Conservation (phyloP, 2,888 invertebrate species). For the Clepsis dumicolana region DNA sequence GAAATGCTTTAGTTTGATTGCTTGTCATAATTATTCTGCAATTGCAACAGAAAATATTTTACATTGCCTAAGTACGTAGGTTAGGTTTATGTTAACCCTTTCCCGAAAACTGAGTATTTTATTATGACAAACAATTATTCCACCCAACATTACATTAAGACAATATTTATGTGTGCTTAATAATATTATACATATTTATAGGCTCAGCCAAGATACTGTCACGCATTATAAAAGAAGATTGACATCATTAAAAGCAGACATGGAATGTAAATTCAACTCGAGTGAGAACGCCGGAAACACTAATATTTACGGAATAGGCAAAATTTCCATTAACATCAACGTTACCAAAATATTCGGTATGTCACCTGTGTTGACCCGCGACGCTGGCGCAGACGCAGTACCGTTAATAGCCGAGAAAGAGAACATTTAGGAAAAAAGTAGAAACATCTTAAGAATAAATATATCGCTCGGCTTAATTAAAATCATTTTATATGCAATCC, state of each 20-base stretch:
- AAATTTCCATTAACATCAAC: neutral
- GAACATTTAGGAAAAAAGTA: slow-evolving; percentile 50
- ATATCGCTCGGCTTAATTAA: slow-evolving; percentile 73
- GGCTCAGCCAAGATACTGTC: no score
- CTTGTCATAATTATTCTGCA: no score
- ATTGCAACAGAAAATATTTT: no score
- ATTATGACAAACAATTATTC: no score
- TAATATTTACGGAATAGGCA: neutral
- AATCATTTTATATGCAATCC: slow-evolving; percentile 78
- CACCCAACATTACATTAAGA: no score
- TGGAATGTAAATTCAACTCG: neutral
- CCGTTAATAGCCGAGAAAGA: slow-evolving; percentile 59
- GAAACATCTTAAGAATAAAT: slow-evolving; percentile 62
- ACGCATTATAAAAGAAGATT: neutral
- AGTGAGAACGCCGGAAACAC: slow-evolving; percentile 40
- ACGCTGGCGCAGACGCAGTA: slow-evolving; percentile 52
- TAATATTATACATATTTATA: no score
- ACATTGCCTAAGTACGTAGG: no score
- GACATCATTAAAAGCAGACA: neutral
- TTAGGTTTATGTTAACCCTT: no score
- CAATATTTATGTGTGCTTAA: no score
- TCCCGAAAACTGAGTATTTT: no score
- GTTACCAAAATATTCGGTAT: slow-evolving; percentile 40
- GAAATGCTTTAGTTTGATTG: no score
- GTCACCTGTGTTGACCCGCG: slow-evolving; percentile 49